Conservation (phyloP, 2,113 vertebrate species). For the Centropus unirufus region DNA sequence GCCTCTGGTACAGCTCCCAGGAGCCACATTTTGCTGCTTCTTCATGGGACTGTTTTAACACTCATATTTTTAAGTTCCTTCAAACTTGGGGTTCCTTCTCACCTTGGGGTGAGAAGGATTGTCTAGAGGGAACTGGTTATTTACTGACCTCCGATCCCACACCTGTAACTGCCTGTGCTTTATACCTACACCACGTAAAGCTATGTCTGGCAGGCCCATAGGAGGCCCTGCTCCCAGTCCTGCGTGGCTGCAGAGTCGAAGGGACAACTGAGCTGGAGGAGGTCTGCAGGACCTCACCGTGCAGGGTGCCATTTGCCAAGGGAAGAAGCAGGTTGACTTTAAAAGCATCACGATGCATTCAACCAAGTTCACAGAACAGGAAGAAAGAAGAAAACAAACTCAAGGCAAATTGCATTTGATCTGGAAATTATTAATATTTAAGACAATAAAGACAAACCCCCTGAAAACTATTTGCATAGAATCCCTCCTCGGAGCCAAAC, state of each 20-base stretch:
- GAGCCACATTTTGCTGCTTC: neutral
- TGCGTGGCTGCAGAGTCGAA: neutral
- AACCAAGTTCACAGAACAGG: neutral
- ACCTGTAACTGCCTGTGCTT: neutral
- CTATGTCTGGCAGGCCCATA: neutral
- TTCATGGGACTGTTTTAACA: neutral
- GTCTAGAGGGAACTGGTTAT: neutral
- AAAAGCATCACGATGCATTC: neutral
- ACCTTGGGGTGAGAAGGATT: neutral
- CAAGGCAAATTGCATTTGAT: constrained; percentile 21
- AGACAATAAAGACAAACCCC: constrained; percentile 53
- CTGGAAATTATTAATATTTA: constrained; percentile 73
- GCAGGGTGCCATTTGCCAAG: neutral
- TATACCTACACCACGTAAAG: neutral
- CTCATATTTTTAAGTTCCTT: neutral
- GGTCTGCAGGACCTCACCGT: neutral
- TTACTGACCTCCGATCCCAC: neutral
- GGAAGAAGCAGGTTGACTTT: constrained; percentile 17
- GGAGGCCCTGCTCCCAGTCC: neutral
- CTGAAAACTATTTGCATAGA: constrained; percentile 47
- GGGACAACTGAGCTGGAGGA: neutral
- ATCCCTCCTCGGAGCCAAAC: constrained; percentile 55
- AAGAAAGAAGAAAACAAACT: neutral
- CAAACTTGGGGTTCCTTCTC: neutral
- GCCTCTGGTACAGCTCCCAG: neutral